phyloP scores from a whole-genome alignment of 2,113 vertebrate species.

The Tiliqua scincoides region DNA sequence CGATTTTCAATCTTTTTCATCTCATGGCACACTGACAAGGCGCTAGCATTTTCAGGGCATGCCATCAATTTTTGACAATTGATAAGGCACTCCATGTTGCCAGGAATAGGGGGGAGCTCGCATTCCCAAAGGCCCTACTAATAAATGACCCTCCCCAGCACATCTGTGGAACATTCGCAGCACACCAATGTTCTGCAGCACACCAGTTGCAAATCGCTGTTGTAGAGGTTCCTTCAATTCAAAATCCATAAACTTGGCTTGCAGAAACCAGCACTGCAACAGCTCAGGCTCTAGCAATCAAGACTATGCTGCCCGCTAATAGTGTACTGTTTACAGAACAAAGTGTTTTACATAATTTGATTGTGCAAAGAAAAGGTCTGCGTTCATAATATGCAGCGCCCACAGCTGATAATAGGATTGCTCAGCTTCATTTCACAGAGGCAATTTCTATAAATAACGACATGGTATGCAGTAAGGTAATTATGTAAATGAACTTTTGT shows the following conservation, averaged over 20 bases:
- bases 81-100: too few relatives aligned
- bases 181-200: too few relatives aligned
- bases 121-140: too few relatives aligned
- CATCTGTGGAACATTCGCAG: too few relatives aligned
- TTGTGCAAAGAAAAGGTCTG: slow-evolving; percentile 13
- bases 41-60: too few relatives aligned
- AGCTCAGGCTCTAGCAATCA: neutral
- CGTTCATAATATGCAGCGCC: slow-evolving; percentile 10
- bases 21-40: too few relatives aligned
- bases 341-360: slow-evolving; percentile 7
- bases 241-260: neutral
- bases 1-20: too few relatives aligned
- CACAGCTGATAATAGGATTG: neutral
- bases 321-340: neutral
- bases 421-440: slow-evolving; percentile 26
- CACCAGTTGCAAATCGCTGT: too few relatives aligned
- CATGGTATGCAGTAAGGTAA: neutral
- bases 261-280: neutral
- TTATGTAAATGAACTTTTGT: neutral
- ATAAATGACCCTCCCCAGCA: too few relatives aligned
- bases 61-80: too few relatives aligned
- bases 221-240: neutral
- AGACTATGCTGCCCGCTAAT: neutral
- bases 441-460: neutral
- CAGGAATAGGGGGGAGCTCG: too few relatives aligned